Evolutionary conservation across 1,140 invertebrate genomes (phyloP).

Genomic region (Coenobita brevimanus): DNA sequence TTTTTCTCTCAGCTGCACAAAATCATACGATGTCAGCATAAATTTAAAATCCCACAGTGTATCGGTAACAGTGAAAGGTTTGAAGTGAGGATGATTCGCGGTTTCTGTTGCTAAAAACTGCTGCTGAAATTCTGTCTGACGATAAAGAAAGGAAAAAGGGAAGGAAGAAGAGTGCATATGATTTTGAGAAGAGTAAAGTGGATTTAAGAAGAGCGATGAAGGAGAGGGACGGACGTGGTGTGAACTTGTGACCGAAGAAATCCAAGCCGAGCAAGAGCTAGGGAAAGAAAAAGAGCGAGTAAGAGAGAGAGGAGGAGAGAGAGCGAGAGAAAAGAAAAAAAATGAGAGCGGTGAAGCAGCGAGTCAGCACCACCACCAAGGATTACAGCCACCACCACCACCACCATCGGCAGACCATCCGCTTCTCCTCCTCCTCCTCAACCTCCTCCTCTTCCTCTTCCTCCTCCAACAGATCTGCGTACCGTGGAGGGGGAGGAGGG

Average conservation of each 20-base stretch:
- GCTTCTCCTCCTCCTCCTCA: background rate
- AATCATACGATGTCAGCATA: no score
- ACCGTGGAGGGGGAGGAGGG: background rate
- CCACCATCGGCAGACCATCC: slow-evolving; percentile 16
- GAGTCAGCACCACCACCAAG: slow-evolving; percentile 3
- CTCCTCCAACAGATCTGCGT: background rate
- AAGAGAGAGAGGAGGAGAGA: background rate
- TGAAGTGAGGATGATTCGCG: no score
- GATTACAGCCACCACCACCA: slow-evolving; percentile 10
- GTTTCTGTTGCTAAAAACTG: no score
- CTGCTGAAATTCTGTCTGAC: no score
- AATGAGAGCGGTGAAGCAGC: slow-evolving; percentile 43
- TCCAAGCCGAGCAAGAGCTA: no score
- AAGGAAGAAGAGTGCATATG: background rate
- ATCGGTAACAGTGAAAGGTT: no score
- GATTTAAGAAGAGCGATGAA: background rate
- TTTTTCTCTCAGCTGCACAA: no score
- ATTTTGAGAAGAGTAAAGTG: background rate
- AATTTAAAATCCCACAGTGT: no score
- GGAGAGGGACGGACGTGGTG: background rate
- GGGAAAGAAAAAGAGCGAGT: background rate
- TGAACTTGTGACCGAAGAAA: background rate
- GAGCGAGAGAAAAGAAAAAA: background rate
- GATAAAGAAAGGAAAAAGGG: no score
- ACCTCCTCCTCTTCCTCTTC: background rate